A percentile compares a stretch with the other conserved stretches of the same genome.
phyloP scores from a whole-genome alignment of 2,888 invertebrate species.

The Cephalotes varians region DNA sequence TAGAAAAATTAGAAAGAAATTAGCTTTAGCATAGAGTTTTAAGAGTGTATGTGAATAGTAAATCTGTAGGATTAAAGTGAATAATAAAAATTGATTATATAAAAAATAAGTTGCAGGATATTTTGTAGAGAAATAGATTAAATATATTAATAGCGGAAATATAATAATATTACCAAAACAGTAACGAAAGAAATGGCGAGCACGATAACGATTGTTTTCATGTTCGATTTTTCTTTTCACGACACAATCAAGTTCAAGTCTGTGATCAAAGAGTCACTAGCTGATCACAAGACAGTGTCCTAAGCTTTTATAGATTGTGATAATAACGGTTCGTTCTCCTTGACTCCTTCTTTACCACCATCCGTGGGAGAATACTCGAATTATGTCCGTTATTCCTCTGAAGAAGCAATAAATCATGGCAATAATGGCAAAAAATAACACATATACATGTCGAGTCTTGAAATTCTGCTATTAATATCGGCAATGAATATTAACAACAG shows the following conservation, averaged over 20 bases:
- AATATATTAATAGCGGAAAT: not conserved
- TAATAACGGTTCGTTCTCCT: constrained; percentile 20
- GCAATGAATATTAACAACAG: not conserved
- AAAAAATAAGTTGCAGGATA: not conserved
- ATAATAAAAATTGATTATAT: not conserved
- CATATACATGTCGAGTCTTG: not conserved
- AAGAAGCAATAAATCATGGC: not conserved
- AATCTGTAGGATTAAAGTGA: not conserved
- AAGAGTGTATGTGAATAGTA: not conserved
- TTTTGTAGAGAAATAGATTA: not conserved
- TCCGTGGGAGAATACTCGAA: constrained; percentile 1
- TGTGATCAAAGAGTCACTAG: constrained; percentile 57
- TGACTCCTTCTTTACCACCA: not conserved
- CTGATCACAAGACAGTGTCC: constrained; percentile 31
- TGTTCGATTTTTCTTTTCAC: constrained; percentile 32
- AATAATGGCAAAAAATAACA: not conserved
- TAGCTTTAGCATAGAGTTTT: not conserved
- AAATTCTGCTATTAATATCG: not conserved
- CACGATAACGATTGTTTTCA: constrained; percentile 59
- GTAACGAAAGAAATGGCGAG: constrained; percentile 56
- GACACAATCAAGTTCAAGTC: not conserved
- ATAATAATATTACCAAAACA: constrained; percentile 56
- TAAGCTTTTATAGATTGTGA: constrained; percentile 70
- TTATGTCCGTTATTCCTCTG: not conserved
- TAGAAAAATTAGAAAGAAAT: not conserved